Evolutionary conservation across 2,888 invertebrate genomes (phyloP).

Genomic region (Macaria notata): DNA sequence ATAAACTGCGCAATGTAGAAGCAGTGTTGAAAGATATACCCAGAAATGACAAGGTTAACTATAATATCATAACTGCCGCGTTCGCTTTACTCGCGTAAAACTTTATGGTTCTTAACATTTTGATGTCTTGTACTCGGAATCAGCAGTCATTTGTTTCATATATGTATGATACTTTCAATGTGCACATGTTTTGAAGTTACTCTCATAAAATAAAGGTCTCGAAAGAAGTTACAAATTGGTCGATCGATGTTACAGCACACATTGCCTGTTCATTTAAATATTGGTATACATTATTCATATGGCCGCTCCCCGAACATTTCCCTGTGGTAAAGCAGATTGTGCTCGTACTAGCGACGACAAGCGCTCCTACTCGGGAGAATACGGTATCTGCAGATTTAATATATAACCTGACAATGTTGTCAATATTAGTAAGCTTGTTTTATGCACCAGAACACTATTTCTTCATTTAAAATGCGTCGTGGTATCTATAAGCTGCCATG

Average conservation of each 20-base stretch:
- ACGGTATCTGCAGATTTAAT: not conserved
- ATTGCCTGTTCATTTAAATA: constrained; percentile 9
- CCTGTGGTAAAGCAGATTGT: not conserved
- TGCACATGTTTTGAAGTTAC: too few species aligned
- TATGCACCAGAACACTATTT: too few species aligned
- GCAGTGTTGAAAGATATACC: constrained; percentile 10
- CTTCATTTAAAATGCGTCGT: too few species aligned
- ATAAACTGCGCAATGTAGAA: constrained; percentile 18
- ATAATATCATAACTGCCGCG: constrained; percentile 3
- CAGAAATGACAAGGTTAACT: constrained; percentile 2
- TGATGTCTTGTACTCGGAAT: constrained; percentile 1
- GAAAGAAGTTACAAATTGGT: constrained; percentile 2
- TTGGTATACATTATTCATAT: constrained; percentile 8
- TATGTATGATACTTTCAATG: not conserved
- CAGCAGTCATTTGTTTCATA: not conserved
- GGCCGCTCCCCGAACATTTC: constrained; percentile 1
- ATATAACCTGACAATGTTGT: not conserved
- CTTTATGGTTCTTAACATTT: constrained; percentile 7
- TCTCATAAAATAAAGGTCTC: not conserved
- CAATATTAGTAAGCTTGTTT: too few species aligned
- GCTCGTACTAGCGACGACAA: not conserved
- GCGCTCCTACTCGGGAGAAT: not conserved
- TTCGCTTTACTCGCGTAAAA: constrained; percentile 7
- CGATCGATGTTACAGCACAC: constrained; percentile 2
- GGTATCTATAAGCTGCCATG: too few species aligned